Evolutionary conservation across 2,888 invertebrate genomes (phyloP).

Genomic region (Tortricodes alternella): DNA sequence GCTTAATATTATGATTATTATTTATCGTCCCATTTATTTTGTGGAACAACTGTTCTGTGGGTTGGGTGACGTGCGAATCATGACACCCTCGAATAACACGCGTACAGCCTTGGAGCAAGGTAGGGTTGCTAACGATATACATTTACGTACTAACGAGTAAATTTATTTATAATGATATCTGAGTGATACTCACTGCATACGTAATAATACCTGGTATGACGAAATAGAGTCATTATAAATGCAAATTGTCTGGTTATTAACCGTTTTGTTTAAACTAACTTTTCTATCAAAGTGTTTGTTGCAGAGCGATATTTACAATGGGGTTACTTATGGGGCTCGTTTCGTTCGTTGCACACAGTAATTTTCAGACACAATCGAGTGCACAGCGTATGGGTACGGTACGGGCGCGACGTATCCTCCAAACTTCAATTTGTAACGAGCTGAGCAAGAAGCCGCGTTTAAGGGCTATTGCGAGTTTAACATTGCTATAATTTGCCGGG

Average conservation of each 20-base stretch:
- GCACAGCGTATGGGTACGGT: background rate
- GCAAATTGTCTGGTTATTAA: background rate
- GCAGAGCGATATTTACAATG: too few species aligned
- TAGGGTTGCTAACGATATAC: constrained; percentile 40
- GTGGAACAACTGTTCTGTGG: constrained; percentile 35
- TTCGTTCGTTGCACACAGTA: background rate
- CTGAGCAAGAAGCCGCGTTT: constrained; percentile 57
- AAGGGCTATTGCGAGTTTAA: constrained; percentile 64
- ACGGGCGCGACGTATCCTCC: constrained; percentile 43
- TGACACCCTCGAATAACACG: constrained; percentile 41
- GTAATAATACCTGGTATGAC: background rate
- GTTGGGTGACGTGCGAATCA: constrained; percentile 40
- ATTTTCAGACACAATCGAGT: background rate
- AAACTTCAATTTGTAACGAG: constrained; percentile 58
- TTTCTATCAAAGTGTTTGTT: background rate
- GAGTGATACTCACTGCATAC: background rate
- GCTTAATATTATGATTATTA: constrained; percentile 39
- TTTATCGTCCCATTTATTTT: constrained; percentile 40
- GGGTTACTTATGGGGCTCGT: too few species aligned
- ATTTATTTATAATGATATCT: constrained; percentile 32
- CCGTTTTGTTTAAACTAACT: background rate
- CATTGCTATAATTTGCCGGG: constrained; percentile 73
- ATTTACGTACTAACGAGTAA: constrained; percentile 26
- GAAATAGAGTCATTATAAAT: background rate
- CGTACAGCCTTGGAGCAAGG: constrained; percentile 38